These are phyloP conservation scores for Gulo gulo DNA, from an alignment of 2,113 vertebrate genomes.

Conservation along the genomic window DNA sequence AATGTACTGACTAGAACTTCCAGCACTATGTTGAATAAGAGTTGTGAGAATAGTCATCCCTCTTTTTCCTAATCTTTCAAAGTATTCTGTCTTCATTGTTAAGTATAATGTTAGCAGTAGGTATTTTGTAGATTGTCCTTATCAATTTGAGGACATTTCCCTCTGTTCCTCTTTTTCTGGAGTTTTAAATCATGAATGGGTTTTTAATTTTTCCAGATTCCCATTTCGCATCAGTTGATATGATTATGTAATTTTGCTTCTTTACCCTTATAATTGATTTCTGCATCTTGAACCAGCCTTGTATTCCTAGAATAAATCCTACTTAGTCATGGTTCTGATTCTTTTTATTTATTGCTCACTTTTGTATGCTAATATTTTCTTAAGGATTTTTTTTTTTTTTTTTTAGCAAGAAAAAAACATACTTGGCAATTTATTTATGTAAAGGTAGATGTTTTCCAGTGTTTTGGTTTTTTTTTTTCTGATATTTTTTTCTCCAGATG, in stretches of 20 bases:
- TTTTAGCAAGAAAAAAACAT: background rate
- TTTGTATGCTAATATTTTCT: background rate
- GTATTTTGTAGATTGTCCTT: background rate
- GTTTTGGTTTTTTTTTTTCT: background rate
- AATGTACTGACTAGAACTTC: background rate
- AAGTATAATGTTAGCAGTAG: background rate
- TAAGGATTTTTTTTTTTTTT: background rate
- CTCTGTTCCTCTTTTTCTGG: background rate
- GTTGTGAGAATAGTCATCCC: background rate
- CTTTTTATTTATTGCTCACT: background rate
- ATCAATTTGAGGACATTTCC: background rate
- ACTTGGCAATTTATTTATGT: background rate
- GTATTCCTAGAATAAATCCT: background rate
- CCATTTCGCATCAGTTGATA: background rate
- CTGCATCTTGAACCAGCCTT: background rate
- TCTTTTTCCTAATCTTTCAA: background rate
- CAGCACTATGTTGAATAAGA: background rate
- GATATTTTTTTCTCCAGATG: background rate
- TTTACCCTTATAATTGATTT: background rate
- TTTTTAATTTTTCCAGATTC: background rate
- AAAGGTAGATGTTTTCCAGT: background rate
- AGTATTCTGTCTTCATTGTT: background rate
- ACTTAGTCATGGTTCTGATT: background rate
- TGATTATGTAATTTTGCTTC: background rate
- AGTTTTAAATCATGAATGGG: background rate